phyloP scores from a whole-genome alignment of 2,797 vertebrate species.

The Sebastes glaucus region DNA sequence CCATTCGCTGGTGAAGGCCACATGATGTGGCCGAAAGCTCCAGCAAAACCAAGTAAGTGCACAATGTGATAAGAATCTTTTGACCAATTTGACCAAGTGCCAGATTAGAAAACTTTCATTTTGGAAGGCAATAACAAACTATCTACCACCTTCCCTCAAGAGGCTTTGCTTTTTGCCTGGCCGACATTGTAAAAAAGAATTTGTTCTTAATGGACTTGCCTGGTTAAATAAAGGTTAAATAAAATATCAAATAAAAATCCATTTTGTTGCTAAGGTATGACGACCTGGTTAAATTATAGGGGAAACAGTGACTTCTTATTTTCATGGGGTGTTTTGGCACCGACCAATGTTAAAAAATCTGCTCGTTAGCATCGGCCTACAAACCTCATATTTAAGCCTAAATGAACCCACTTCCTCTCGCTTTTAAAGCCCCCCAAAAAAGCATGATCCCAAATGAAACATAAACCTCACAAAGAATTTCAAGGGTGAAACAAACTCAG shows the following conservation, averaged over 20 bases:
- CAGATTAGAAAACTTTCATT: background rate
- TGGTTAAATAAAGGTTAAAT: too few relatives aligned
- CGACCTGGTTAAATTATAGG: background rate
- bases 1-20: background rate
- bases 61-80: background rate
- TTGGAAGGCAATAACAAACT: background rate
- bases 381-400: background rate
- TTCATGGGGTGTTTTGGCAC: background rate
- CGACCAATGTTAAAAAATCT: background rate
- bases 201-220: too few relatives aligned
- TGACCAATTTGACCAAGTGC: background rate
- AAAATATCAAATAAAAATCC: too few relatives aligned
- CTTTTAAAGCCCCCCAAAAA: background rate
- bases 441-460: conserved; percentile 2
- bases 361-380: background rate
- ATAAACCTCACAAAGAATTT: conserved; percentile 9
- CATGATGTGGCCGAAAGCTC: background rate
- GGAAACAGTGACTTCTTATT: background rate
- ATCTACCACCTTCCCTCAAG: too few relatives aligned
- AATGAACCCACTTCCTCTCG: background rate
- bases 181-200: background rate
- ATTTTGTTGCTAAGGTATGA: background rate
- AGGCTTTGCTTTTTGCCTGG: too few relatives aligned
- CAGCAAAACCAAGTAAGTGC: background rate
- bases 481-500: conserved; percentile 29